Conservation (phyloP, 2,888 invertebrate genomes). For the Drosophila recens region DNA sequence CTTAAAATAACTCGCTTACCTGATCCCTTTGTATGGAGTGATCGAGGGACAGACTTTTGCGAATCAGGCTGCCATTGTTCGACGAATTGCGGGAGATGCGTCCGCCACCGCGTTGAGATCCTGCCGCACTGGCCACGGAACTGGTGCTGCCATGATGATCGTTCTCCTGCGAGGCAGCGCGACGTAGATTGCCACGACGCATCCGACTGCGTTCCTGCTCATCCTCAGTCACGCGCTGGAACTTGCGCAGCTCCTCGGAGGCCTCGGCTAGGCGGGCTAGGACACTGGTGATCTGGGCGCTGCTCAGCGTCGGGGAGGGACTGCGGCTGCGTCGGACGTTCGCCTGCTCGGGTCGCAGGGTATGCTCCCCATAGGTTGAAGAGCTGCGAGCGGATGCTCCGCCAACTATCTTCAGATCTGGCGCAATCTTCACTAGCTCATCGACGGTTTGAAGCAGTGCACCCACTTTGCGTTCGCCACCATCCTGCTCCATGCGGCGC, state of each 20-base stretch:
- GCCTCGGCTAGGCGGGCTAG: slow-evolving; percentile 89
- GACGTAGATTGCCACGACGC: slow-evolving; percentile 84
- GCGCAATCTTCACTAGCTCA: slow-evolving; percentile 91
- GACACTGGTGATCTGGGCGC: slow-evolving; percentile 82
- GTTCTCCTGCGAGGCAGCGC: slow-evolving; percentile 89
- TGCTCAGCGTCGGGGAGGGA: slow-evolving; percentile 82
- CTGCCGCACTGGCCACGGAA: slow-evolving; percentile 79
- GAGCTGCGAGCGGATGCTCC: slow-evolving; percentile 72
- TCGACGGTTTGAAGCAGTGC: slow-evolving; percentile 92
- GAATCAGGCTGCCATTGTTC: slow-evolving; percentile 87
- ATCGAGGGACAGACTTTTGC: slow-evolving; percentile 90
- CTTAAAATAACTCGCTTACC: slow-evolving; percentile 51
- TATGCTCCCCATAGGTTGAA: slow-evolving; percentile 60
- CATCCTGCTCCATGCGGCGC: slow-evolving; percentile 88
- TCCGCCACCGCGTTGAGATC: slow-evolving; percentile 83
- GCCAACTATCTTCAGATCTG: slow-evolving; percentile 87
- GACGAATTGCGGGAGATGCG: slow-evolving; percentile 81
- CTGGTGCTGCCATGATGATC: slow-evolving; percentile 86
- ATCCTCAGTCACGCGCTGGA: slow-evolving; percentile 86
- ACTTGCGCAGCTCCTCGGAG: slow-evolving; percentile 89
- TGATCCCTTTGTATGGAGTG: slow-evolving; percentile 87
- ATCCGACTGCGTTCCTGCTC: slow-evolving; percentile 86
- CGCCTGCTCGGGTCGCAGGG: slow-evolving; percentile 80
- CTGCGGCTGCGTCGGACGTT: slow-evolving; percentile 77
- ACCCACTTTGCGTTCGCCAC: slow-evolving; percentile 91